Evolutionary conservation across 2,888 invertebrate species (phyloP).

Genomic region (Ophion ellenae): DNA sequence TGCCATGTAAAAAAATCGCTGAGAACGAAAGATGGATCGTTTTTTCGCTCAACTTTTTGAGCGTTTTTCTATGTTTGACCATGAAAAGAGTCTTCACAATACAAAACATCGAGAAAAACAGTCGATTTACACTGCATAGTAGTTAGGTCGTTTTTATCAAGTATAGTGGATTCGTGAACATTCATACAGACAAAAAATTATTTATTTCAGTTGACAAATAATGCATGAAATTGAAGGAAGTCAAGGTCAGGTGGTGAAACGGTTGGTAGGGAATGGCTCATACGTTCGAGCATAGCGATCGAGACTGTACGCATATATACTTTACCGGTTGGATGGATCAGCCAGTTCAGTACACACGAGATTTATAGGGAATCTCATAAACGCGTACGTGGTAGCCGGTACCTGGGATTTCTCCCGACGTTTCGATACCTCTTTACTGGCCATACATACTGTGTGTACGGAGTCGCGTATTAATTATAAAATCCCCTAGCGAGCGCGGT

Average conservation of each 20-base stretch:
- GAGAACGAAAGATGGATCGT: too few relatives aligned
- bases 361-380: slow-evolving; percentile 65
- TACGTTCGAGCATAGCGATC: not conserved
- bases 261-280: slow-evolving; percentile 1
- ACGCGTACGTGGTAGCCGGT: slow-evolving; percentile 56
- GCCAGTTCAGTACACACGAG: slow-evolving; percentile 66
- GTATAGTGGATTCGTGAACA: too few relatives aligned
- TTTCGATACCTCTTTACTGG: slow-evolving; percentile 53
- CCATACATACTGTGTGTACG: not conserved
- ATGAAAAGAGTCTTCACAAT: too few relatives aligned
- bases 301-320: not conserved
- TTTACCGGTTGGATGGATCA: slow-evolving; percentile 51
- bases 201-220: too few relatives aligned
- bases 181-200: too few relatives aligned
- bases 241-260: not conserved
- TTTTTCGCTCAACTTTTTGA: too few relatives aligned
- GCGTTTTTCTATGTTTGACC: too few relatives aligned
- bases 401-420: slow-evolving; percentile 48
- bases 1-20: too few relatives aligned
- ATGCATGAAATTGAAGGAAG: not conserved
- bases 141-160: too few relatives aligned
- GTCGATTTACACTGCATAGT: too few relatives aligned
- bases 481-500: not conserved
- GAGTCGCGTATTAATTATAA: slow-evolving; percentile 58
- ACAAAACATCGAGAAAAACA: too few relatives aligned